Base-by-base conservation (phyloP, 2,113 vertebrate genomes). In the Physeter macrocephalus region DNA sequence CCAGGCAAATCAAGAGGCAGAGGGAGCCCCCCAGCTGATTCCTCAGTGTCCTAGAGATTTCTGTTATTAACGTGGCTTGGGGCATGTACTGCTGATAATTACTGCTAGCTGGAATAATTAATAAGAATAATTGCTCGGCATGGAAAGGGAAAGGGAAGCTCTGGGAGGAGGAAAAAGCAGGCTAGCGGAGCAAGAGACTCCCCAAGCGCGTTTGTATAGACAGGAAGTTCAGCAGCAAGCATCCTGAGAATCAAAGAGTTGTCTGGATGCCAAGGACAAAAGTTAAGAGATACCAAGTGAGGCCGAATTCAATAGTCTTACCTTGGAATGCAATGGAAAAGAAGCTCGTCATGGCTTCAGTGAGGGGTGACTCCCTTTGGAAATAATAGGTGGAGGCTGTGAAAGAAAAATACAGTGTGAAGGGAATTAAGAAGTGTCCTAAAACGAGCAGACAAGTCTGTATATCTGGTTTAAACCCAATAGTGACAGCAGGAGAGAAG, bases 31-130 rank as follows among this genome's bases (percentile, higher is more conserved):
- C 98, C 97, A 98, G 96, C 88, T 98, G 98, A 98, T 98, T 99
- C 97, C 98, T 98, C 97, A 86, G 98, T 98, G 98, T 98, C 98
- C 98, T 98, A 97, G 98, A 98, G 98, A 98, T 98, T 97, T 97
- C 98, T 98, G 98, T 98, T 99, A 99, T 98, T 99, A 98, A 98
- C 98, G 98, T 98, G 98, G 98, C 98, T 98, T 98, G 98, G 98
- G 98, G 98, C 98, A 98, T 98, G 98, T 97, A 97, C 98, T 98
- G 98, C 98, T 98, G 98, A 99, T 99, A 99, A 99, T 99, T 99
- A 99, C 98, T 98, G 98, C 98, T 99, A 98, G 98, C 98, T 98
- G 97, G 98, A 99, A 99, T 99, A 99, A 99, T 99, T 99, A 99
- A 99, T 99, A 99, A 98, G 98, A 99, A 98, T 99, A 99, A 99